Conservation (phyloP, 2,113 vertebrate genomes). For the Zosterops lateralis region DNA sequence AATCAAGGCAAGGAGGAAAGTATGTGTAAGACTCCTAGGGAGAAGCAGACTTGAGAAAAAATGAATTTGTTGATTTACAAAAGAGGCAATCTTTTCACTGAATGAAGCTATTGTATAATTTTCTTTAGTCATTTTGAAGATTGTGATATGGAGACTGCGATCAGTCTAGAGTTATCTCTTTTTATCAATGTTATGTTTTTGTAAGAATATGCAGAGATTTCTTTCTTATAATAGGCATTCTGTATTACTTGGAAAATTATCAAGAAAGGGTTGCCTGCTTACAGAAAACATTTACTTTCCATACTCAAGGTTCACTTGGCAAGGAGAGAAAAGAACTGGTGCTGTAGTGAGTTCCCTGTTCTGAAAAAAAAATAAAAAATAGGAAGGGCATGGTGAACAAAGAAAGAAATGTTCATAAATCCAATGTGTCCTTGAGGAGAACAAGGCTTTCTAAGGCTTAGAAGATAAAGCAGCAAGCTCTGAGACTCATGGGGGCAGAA, state of each 20-base stretch:
- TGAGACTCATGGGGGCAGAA: background rate
- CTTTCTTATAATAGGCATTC: background rate
- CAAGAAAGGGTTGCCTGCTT: background rate
- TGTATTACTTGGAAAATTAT: background rate
- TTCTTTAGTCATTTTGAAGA: background rate
- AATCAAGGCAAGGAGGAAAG: background rate
- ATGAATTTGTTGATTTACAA: background rate
- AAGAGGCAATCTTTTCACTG: background rate
- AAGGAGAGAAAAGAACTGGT: background rate
- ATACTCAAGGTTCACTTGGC: background rate
- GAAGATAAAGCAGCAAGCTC: slow-evolving; percentile 51
- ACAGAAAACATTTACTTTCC: background rate
- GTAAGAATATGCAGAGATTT: background rate
- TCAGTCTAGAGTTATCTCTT: background rate
- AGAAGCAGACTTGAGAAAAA: background rate
- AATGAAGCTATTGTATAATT: background rate
- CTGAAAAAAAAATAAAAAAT: background rate
- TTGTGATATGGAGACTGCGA: background rate
- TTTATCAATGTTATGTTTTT: background rate
- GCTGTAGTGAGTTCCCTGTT: background rate
- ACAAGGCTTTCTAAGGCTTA: slow-evolving; percentile 51
- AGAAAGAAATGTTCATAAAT: slow-evolving; percentile 15
- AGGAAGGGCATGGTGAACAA: slow-evolving; percentile 15
- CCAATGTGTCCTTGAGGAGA: slow-evolving; percentile 49
- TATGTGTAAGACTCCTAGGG: background rate